These are phyloP conservation scores for Amphibalanus amphitrite DNA, from an alignment of 1,140 invertebrate species.

Conservation along the genomic window DNA sequence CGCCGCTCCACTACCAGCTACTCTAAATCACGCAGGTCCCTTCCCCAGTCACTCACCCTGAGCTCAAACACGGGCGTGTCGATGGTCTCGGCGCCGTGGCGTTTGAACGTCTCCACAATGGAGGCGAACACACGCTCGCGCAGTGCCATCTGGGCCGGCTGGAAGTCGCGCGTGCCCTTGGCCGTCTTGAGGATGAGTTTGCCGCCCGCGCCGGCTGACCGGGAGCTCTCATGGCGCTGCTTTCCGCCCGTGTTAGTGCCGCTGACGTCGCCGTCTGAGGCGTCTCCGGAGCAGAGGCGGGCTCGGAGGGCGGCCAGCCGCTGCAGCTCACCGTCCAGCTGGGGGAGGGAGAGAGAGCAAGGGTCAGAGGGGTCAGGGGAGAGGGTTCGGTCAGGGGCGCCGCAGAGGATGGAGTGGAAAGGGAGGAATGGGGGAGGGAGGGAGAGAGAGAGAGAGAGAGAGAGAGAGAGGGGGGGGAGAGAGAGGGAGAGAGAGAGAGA, in stretches of 20 bases:
- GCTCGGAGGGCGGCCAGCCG: background rate
- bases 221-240: slow-evolving; percentile 8
- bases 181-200: slow-evolving; percentile 21
- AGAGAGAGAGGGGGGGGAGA: too few species aligned
- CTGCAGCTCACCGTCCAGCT: slow-evolving; percentile 3
- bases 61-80: slow-evolving; percentile 99
- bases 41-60: slow-evolving; percentile 48
- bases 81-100: slow-evolving; percentile 94
- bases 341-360: background rate
- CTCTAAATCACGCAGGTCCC: too few species aligned
- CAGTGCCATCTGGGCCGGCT: slow-evolving; percentile 83
- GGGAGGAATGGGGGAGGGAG: too few species aligned
- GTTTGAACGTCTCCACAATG: slow-evolving; percentile 81
- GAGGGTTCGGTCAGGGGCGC: too few species aligned
- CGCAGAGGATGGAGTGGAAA: too few species aligned
- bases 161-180: slow-evolving; percentile 91
- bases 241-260: background rate
- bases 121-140: slow-evolving; percentile 73
- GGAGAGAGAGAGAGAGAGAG: too few species aligned
- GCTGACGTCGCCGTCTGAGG: slow-evolving; percentile 6
- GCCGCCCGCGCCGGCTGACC: slow-evolving; percentile 30
- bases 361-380: background rate
- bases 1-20: too few species aligned
- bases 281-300: background rate
- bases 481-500: background rate